phyloP scores from a whole-genome alignment of 2,113 vertebrate species.

The Dendropsophus ebraccatus region DNA sequence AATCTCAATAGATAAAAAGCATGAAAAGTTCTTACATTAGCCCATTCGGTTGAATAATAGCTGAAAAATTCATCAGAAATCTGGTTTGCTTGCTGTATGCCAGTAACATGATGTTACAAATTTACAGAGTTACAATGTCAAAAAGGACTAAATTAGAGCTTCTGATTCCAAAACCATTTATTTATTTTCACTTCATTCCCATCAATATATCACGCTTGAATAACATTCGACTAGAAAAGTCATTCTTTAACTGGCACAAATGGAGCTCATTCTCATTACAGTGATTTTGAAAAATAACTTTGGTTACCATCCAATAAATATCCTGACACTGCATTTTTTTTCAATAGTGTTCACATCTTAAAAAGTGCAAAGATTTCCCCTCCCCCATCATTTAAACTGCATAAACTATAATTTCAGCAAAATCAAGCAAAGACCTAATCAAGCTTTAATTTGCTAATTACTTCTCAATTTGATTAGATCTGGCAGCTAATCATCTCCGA shows the following conservation, averaged over 20 bases:
- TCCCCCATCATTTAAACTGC: slow-evolving; percentile 80
- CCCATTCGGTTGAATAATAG: background rate
- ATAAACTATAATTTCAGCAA: slow-evolving; percentile 84
- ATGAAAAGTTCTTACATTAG: background rate
- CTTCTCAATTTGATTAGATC: slow-evolving; percentile 84
- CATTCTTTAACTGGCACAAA: slow-evolving; percentile 48
- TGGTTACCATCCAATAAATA: slow-evolving; percentile 54
- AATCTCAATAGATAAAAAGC: background rate
- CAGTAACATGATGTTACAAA: slow-evolving; percentile 29
- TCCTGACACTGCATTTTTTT: background rate
- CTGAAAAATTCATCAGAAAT: background rate
- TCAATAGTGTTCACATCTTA: slow-evolving; percentile 44
- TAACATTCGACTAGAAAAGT: slow-evolving; percentile 38
- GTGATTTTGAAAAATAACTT: slow-evolving; percentile 43
- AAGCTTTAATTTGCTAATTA: slow-evolving; percentile 86
- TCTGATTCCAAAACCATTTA: slow-evolving; percentile 30
- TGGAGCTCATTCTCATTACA: slow-evolving; percentile 45
- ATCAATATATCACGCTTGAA: slow-evolving; percentile 34
- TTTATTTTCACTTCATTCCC: slow-evolving; percentile 23
- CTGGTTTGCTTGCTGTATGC: background rate
- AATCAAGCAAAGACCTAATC: slow-evolving; percentile 84
- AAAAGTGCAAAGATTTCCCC: slow-evolving; percentile 68
- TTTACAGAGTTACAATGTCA: slow-evolving; percentile 51
- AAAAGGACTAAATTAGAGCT: slow-evolving; percentile 51
- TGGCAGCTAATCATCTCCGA: slow-evolving; percentile 81